Evolutionary conservation across 2,888 invertebrate genomes (phyloP), one percentile per base, ranked within the genome.

Genomic region (Philereme vetulata): DNA sequence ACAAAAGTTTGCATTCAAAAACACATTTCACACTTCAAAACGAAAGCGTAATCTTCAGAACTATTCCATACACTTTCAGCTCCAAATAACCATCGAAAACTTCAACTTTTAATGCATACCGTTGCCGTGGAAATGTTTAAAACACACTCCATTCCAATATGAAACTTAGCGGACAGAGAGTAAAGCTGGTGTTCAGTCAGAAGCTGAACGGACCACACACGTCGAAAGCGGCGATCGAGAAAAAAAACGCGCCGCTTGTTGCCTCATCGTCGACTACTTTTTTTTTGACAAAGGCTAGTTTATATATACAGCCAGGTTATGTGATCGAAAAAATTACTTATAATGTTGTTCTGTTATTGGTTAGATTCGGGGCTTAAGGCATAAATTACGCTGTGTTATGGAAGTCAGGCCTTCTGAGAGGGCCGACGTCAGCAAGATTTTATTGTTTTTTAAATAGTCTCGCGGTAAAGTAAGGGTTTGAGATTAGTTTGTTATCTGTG

Each of bases 231-330:
- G 79, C 77, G 76, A 75, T 78, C 79, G 77, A 84, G 88, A 88
- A 87, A 87, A 91, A 91, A 91, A 83, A 89, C 86, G 88, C 88
- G 87, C 86, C 88, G 88, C 88, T 90, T 90, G 91, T 90, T 90
- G 88, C 90, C 89, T 90, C 90, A 90, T 90, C 90, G 85, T 84
- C 83, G 85, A 80, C 76, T 85, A 2, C 21, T 87, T 81, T 82
- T 86, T 85, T 82, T 85, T 81, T 88, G 60, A 59, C 68, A 51
- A 57, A 52, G 81, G 81, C 88, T 87, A 88, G 86, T 80, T 84
- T 83, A 21, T 82, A 88, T 88, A 89, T 86, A 89, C 86, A 88
- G 85, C 73, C 76, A 63, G 54, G 74, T 65, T 68, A 68, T 60
- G 60, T 59, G 62, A 59, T 60, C 59, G 54, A 70, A 68, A 62